Conservation (phyloP, 2,113 vertebrate genomes). For the Vidua macroura region DNA sequence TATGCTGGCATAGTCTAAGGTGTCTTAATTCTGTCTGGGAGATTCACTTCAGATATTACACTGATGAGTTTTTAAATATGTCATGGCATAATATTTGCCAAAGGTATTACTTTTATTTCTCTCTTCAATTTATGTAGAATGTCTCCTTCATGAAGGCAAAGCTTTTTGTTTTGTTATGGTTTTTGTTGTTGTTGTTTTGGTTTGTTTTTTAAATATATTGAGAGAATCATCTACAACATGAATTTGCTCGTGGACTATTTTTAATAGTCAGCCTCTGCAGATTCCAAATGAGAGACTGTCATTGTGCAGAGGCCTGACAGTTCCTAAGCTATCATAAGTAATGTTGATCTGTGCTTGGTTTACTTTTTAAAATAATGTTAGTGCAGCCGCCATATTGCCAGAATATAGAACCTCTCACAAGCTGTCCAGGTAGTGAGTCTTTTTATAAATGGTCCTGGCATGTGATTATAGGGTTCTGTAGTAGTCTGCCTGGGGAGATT, state of each 20-base stretch:
- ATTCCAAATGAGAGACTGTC: not conserved
- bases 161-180: not conserved
- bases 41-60: not conserved
- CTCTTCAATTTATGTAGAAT: not conserved
- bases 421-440: not conserved
- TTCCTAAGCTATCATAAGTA: not conserved
- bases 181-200: not conserved
- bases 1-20: accelerated
- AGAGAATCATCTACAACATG: not conserved
- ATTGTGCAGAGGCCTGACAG: not conserved
- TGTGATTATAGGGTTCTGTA: not conserved
- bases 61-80: not conserved
- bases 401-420: not conserved
- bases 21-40: not conserved
- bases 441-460: not conserved
- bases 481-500: not conserved
- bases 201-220: not conserved
- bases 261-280: not conserved
- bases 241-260: not conserved
- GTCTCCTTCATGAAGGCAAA: not conserved
- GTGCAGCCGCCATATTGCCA: not conserved
- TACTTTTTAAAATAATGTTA: not conserved
- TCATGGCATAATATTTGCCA: not conserved
- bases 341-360: not conserved
- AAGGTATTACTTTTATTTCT: not conserved